Evolutionary conservation across 2,797 vertebrate genomes (phyloP), one percentile per base, ranked within the genome.

Genomic region (Enteromius thamalakanensis): DNA sequence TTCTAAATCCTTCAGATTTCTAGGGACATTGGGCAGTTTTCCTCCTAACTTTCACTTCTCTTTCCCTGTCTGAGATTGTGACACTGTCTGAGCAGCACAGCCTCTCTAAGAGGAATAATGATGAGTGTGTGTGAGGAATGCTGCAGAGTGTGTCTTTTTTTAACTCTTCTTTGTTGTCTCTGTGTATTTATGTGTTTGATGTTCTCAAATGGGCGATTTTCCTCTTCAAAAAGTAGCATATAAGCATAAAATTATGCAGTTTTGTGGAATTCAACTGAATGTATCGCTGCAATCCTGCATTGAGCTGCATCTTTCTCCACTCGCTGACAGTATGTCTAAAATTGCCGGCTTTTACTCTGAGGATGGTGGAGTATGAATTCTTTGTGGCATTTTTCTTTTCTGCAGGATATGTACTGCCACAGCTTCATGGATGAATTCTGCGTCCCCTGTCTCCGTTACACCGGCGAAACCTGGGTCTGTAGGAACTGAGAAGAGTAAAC

Each of bases 371-470:
- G 65, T 78, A 67, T 58, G 19, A 0, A 15, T 49, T 55, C 29
- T 77, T 15, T 58, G 21, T 23, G 21, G 11, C 51, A 34, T 17
- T n/a, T 11, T 34, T 55, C 62, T 62, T 19, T 68, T 79, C 17
- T 45, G 90, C 81, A 94, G 95, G 82, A 85, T 87, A 42, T 92
- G 91, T 19, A 37, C 91, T 0, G 92, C 94, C 0, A 94, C 93
- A 92, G 95, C 93, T 34, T 94, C 94, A 0, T 95, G 94, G 94
- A 91, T 95, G 87, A 93, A 94, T 76, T 80, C 87, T 4, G 47
- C 60, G 29, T 64, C 86, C 4, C 12, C 80, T 80, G 77, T 85
- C 45, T 67, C 89, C 1, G 88, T 69, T 74, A 53, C 80, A n/a
- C 60, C 88, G 23, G 75, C 88, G 15, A 80, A 89, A 71, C 67